Percentiles rank a stretch among this genome's conserved stretches.
phyloP scores from a whole-genome alignment of 2,888 invertebrate species.

The Acholoe squamosa region DNA sequence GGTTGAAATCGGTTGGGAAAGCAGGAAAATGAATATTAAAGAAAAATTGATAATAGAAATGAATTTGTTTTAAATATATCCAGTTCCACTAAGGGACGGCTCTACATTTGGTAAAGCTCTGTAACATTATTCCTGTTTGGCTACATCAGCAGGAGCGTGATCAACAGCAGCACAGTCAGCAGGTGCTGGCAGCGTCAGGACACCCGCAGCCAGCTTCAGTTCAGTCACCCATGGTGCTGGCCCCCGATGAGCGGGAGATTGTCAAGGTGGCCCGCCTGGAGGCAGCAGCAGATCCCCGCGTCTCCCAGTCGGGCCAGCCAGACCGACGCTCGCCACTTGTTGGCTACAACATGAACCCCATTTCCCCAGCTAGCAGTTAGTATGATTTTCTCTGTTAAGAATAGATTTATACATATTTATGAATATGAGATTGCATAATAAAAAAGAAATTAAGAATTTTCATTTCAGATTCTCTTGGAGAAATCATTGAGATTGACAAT shows the following conservation, averaged over 20 bases:
- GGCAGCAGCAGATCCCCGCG: conserved; percentile 15
- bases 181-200: neutral
- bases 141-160: conserved; percentile 37
- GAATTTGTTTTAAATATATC: no score
- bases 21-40: no score
- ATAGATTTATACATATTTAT: no score
- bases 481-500: no score
- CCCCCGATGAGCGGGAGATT: conserved; percentile 89
- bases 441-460: no score
- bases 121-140: no score
- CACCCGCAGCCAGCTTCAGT: conserved; percentile 45
- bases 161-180: conserved; percentile 24
- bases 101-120: neutral
- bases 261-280: conserved; percentile 86
- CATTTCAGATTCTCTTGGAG: no score
- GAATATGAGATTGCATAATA: no score
- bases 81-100: no score
- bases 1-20: no score
- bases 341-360: conserved; percentile 83
- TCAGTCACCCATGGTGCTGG: conserved; percentile 66
- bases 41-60: no score
- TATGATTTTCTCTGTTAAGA: neutral
- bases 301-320: conserved; percentile 57
- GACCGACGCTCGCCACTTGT: conserved; percentile 55
- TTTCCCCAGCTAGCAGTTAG: conserved; percentile 83